phyloP scores from a whole-genome alignment of 2,797 vertebrate genomes.

The Cottoperca gobio region DNA sequence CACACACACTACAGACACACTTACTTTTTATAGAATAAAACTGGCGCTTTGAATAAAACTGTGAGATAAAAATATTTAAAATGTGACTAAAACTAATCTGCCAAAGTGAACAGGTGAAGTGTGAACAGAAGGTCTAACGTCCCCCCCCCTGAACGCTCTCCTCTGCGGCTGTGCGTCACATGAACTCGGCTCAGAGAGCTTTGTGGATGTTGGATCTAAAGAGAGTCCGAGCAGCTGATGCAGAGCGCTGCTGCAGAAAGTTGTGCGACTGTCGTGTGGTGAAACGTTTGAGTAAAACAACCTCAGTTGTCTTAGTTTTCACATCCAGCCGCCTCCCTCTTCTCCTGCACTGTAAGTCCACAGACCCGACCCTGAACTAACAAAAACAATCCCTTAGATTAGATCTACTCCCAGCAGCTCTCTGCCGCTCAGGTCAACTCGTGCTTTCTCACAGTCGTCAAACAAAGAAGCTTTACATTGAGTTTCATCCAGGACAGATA shows the following conservation, averaged over 20 bases:
- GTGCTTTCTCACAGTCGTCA: background rate
- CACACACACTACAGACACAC: too few species aligned
- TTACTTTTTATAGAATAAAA: too few species aligned
- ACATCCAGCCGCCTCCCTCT: background rate
- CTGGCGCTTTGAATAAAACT: too few species aligned
- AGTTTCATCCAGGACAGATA: background rate
- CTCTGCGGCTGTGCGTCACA: too few species aligned
- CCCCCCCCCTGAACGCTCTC: slow-evolving; percentile 38
- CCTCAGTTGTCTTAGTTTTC: slow-evolving; percentile 42
- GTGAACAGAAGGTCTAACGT: too few species aligned
- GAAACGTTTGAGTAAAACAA: slow-evolving; percentile 16
- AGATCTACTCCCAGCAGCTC: background rate
- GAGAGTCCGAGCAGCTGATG: too few species aligned
- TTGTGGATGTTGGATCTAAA: slow-evolving; percentile 61
- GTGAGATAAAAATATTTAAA: too few species aligned
- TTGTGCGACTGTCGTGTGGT: slow-evolving; percentile 32
- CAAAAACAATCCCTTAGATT: slow-evolving; percentile 2
- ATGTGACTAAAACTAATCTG: too few species aligned
- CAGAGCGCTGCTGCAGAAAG: slow-evolving; percentile 20
- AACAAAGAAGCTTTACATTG: background rate
- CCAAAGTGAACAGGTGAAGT: too few species aligned
- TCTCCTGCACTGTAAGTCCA: background rate
- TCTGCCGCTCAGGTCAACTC: background rate
- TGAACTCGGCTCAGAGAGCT: slow-evolving; percentile 48
- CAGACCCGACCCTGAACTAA: slow-evolving; percentile 1